Conservation (phyloP, 2,797 vertebrate species). For the Myotis pilosus region DNA sequence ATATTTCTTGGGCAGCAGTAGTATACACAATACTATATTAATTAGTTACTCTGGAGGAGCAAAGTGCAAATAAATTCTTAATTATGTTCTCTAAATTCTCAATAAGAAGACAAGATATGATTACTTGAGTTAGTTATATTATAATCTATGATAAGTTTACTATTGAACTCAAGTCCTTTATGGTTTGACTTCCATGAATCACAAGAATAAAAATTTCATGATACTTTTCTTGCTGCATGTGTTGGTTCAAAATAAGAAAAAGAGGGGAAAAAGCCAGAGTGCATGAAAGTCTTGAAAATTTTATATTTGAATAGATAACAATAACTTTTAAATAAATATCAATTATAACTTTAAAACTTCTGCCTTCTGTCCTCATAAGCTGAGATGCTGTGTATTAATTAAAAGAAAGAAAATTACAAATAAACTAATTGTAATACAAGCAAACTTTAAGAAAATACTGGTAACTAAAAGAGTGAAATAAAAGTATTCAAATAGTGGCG, state of each 20-base stretch:
- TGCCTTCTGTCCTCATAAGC: neutral
- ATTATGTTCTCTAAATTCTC: neutral
- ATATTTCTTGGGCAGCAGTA: neutral
- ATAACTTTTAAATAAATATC: neutral
- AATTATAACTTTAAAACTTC: neutral
- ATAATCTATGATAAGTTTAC: neutral
- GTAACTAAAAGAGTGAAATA: neutral
- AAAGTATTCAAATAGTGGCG: neutral
- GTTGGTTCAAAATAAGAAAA: slow-evolving; percentile 24
- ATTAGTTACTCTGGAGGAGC: neutral
- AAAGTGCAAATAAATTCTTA: neutral
- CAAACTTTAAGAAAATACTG: neutral
- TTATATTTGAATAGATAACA: slow-evolving; percentile 5
- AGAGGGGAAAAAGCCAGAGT: neutral
- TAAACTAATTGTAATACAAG: neutral
- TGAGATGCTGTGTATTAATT: neutral
- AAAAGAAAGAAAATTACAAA: slow-evolving; percentile 7
- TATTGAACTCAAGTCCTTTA: neutral
- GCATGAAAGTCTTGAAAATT: neutral
- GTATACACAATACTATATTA: neutral
- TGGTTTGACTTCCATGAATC: neutral
- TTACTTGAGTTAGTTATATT: neutral
- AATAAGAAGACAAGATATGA: neutral
- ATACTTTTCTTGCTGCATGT: neutral
- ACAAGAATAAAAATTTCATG: neutral